phyloP scores from a whole-genome alignment of 2,888 invertebrate genomes.

The Euplexia lucipara region DNA sequence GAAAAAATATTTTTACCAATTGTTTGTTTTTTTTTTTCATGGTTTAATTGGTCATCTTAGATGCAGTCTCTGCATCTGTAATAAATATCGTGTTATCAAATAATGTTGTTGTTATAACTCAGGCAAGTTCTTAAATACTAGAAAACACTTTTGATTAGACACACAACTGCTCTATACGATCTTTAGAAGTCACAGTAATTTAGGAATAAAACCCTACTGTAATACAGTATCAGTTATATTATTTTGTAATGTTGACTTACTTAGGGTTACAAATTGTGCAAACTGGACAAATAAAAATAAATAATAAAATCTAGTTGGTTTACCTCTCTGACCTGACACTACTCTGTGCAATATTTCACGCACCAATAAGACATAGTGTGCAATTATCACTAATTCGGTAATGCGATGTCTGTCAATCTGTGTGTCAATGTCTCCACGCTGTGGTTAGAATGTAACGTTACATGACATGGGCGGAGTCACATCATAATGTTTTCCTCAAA shows the following conservation, averaged over 20 bases:
- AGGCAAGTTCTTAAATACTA: neutral
- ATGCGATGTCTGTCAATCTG: conserved; percentile 79
- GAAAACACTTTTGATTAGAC: neutral
- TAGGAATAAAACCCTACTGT: too few relatives aligned
- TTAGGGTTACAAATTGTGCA: too few relatives aligned
- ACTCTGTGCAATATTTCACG: conserved; percentile 67
- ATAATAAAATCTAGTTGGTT: too few relatives aligned
- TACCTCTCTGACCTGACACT: conserved; percentile 28
- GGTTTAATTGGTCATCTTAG: neutral
- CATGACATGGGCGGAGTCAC: conserved; percentile 70
- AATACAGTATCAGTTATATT: too few relatives aligned
- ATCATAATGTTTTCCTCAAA: conserved; percentile 56
- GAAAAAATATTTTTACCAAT: neutral
- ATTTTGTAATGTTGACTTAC: too few relatives aligned
- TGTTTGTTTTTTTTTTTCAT: neutral
- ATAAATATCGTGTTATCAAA: neutral
- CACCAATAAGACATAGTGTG: conserved; percentile 68
- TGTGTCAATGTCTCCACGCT: conserved; percentile 70
- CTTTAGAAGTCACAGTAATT: too few relatives aligned
- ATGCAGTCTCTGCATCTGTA: neutral
- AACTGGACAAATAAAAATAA: too few relatives aligned
- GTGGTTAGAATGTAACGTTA: conserved; percentile 70
- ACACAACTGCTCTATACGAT: neutral
- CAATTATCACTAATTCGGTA: conserved; percentile 79
- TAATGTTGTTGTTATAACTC: neutral